A percentile compares a stretch with the other conserved stretches of the same genome.
phyloP scores from a whole-genome alignment of 2,888 invertebrate genomes.

The Neocrepidodera transversa region DNA sequence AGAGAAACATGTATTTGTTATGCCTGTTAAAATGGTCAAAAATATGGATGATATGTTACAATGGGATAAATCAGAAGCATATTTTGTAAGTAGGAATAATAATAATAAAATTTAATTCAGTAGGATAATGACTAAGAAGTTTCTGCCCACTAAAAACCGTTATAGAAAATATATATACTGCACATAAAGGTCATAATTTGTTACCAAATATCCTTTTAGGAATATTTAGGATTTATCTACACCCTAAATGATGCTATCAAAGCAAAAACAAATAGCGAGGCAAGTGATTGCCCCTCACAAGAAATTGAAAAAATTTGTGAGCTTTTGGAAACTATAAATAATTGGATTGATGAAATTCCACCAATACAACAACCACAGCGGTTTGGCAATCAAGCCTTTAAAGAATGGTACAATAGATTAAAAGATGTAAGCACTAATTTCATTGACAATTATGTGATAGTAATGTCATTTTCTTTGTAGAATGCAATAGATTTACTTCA shows the following conservation, averaged over 20 bases:
- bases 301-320: slow-evolving; percentile 67
- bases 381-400: slow-evolving; percentile 95
- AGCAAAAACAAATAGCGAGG: slow-evolving; percentile 72
- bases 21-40: slow-evolving; percentile 72
- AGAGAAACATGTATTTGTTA: slow-evolving; percentile 68
- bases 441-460: slow-evolving; percentile 6
- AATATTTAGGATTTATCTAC: slow-evolving; percentile 86
- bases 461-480: slow-evolving; percentile 48
- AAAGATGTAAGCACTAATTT: slow-evolving; percentile 50
- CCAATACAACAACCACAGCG: slow-evolving; percentile 92
- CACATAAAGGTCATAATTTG: too few species aligned
- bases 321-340: slow-evolving; percentile 75
- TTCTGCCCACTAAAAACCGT: too few species aligned
- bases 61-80: slow-evolving; percentile 88
- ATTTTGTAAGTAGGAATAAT: slow-evolving; percentile 66
- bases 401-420: slow-evolving; percentile 79
- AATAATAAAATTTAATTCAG: too few species aligned
- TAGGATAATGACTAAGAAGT: too few species aligned
- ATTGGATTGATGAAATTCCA: slow-evolving; percentile 81
- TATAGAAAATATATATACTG: too few species aligned
- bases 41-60: slow-evolving; percentile 73
- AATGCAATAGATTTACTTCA: slow-evolving; percentile 69
- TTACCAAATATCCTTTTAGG: slow-evolving; percentile 65
- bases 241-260: slow-evolving; percentile 87
- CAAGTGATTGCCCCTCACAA: slow-evolving; percentile 66